phyloP scores from a whole-genome alignment of 2,113 vertebrate species.

The Megalops atlanticus region DNA sequence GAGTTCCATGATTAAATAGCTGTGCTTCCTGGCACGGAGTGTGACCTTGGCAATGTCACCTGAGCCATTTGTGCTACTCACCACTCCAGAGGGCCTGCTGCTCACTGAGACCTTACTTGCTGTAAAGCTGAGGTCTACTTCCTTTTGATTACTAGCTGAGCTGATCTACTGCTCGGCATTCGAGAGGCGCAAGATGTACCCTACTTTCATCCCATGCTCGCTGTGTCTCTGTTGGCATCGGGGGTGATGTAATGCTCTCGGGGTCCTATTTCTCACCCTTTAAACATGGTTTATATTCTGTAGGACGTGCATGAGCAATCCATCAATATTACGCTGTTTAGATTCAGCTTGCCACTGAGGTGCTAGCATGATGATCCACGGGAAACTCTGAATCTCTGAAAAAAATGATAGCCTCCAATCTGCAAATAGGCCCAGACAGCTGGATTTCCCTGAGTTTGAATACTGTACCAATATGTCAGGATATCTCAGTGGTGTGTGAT shows the following conservation, averaged over 20 bases:
- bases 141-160: conserved; percentile 33
- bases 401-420: not conserved
- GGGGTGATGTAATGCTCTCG: not conserved
- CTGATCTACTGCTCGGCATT: conserved; percentile 21
- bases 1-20: conserved; percentile 51
- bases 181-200: not conserved
- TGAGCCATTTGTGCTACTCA: conserved; percentile 37
- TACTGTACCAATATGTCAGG: not conserved
- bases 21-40: conserved; percentile 38
- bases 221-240: not conserved
- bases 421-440: not conserved
- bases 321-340: not conserved
- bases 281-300: not conserved
- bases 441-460: not conserved
- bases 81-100: conserved; percentile 9
- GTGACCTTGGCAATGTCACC: conserved; percentile 54
- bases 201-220: not conserved
- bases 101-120: conserved; percentile 35
- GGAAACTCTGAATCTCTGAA: not conserved
- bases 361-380: not conserved
- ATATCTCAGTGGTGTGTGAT: not conserved
- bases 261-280: not conserved
- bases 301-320: not conserved
- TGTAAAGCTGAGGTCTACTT: conserved; percentile 40
- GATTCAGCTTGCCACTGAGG: not conserved